Evolutionary conservation across 2,797 vertebrate species (phyloP), one percentile per base, ranked within the genome.

Genomic region (Gymnoscopelus braueri): DNA sequence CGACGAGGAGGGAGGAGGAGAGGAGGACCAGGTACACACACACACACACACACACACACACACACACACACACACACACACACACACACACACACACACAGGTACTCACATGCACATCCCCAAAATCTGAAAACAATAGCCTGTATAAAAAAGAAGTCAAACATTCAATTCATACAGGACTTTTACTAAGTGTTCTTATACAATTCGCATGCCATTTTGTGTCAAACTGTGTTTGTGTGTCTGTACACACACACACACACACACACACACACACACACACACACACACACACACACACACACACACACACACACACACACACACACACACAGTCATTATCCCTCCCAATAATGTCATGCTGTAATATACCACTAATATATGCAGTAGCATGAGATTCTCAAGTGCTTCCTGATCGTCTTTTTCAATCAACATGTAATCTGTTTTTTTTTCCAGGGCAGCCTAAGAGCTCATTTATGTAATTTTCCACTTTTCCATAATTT

Each of bases 1-100:
- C 3, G 95, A 95, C 0, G 95, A 97, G 89, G 96, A 97, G 89
- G 96, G 95, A 14, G 96, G 95, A 0, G 96, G 96, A 7, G 96
- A 96, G 79, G 94, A 96, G 73, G 96, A 97, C 61, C 95, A 96
- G 92, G 96, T 97, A 81, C 56, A 0, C 58, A 9, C 58, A 44
- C 58, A 47, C 64, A 57, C 55, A 57, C 55, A 57, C 55, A 57
- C 23, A 57, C 23, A 57, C 55, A 29, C 7, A 57, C 11, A 19
- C 35, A 60, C 19, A 60, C 13, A 59, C 19, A 59, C 32, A 35
- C 4, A 15, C 11, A 39, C 32, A 59, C 0, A 59, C 9, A 39
- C 11, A 3, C 24, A 32, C 2, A 29, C 11, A 56, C 13, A 26
- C 24, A 57, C 13, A 13, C 24, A 59, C 6, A 39, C 4, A 59